Evolutionary conservation across 1,140 invertebrate species (phyloP), one percentile per base, ranked within the genome.

Genomic region (Oryzaephilus surinamensis): DNA sequence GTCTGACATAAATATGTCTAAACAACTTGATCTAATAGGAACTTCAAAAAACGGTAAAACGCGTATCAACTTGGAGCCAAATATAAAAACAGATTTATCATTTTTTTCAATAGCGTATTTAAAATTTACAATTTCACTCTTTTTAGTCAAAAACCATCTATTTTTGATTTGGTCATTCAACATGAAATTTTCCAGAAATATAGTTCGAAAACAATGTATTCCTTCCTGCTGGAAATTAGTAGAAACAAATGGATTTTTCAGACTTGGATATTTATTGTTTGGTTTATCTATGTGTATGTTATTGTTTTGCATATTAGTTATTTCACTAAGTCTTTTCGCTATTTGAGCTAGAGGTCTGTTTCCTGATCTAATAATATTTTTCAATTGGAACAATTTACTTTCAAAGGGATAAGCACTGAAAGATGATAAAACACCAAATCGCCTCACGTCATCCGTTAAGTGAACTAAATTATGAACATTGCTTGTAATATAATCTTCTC

Each of bases 321-420:
- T 32, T 28, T 54, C 50, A 27, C 11, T 13, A 3, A 54, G 17
- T 23, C 46, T 38, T 24, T 43, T 50, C 10, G 45, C 48, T 11
- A 44, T 27, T 45, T 56, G 49, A 7, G 16, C n/a, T 15, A 57
- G 32, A 15, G 54, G 40, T 1, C 30, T 46, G 13, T 46, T 47
- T 10, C 47, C 43, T 14, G 24, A 27, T 39, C 48, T 37, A 3
- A 52, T 2, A 15, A 49, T 35, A 13, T 43, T 35, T 48, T 55
- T 57, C 7, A 57, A 46, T 15, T 26, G 29, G 14, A 35, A 41
- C 6, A 55, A 29, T 19, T 40, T 31, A 40, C 46, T 53, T 34
- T 57, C 50, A 36, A 57, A 57, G 0, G 45, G 46, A 32, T 50
- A 55, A 10, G 52, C 39, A 27, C 24, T 50, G 27, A 52, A 51